Evolutionary conservation across 1,140 invertebrate genomes (phyloP).

Genomic region (Tetramorium simillimum): DNA sequence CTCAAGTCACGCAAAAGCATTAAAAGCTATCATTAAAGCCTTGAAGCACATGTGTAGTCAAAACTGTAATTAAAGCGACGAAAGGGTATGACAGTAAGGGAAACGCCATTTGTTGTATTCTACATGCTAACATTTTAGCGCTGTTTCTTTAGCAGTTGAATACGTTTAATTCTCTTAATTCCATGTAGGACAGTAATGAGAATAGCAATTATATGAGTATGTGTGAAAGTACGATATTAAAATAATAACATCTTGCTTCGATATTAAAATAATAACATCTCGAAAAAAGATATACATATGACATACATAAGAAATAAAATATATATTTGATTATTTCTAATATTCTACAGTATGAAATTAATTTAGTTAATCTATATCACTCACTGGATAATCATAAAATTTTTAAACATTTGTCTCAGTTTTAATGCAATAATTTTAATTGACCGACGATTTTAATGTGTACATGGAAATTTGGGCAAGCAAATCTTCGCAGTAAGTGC

Average conservation of each 20-base stretch:
- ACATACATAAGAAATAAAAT: background rate
- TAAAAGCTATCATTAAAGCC: conserved; percentile 50
- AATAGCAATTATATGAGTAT: background rate
- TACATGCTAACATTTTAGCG: background rate
- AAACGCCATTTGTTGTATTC: conserved; percentile 22
- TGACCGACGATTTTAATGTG: background rate
- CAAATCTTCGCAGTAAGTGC: conserved; percentile 70
- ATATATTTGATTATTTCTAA: background rate
- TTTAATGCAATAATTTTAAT: background rate
- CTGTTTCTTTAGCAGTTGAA: background rate
- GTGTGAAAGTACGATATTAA: background rate
- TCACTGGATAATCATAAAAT: background rate
- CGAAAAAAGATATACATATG: background rate
- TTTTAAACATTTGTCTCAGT: conserved; percentile 23
- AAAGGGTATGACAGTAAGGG: conserved; percentile 16
- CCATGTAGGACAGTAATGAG: background rate
- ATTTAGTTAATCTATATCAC: background rate
- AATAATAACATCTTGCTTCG: background rate
- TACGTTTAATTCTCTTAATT: background rate
- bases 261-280: background rate
- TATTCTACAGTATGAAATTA: background rate
- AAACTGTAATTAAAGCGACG: conserved; percentile 50
- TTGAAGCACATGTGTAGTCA: conserved; percentile 39
- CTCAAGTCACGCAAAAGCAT: conserved; percentile 51
- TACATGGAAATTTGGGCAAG: conserved; percentile 52